Conservation (phyloP, 2,113 vertebrate genomes). For the Thunnus thynnus region DNA sequence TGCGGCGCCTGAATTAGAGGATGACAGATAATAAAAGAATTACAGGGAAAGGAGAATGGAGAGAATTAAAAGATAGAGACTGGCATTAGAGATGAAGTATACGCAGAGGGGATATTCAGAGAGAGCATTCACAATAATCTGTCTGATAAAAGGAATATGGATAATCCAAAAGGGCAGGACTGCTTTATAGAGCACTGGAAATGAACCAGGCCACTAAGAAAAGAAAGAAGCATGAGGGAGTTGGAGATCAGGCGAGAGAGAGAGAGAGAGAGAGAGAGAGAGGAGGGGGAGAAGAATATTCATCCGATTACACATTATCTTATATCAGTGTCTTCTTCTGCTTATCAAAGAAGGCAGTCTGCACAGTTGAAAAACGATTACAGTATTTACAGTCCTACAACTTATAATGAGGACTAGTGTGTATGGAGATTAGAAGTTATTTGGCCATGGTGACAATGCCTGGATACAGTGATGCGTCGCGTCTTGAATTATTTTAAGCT, state of each 20-base stretch:
- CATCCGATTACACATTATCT: conserved; percentile 54
- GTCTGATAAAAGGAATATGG: conserved; percentile 60
- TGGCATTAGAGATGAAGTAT: conserved; percentile 32
- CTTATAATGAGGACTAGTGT: conserved; percentile 10
- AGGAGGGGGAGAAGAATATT: conserved; percentile 20
- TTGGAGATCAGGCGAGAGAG: not conserved
- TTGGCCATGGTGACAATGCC: not conserved
- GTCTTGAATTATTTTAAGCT: conserved; percentile 21
- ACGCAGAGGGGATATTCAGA: conserved; percentile 39
- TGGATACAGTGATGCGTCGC: conserved; percentile 10
- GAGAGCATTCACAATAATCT: conserved; percentile 57
- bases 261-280: not conserved
- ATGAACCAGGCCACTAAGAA: conserved; percentile 51
- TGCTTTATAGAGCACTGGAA: conserved; percentile 25
- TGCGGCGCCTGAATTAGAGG: conserved; percentile 13
- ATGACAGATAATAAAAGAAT: conserved; percentile 29
- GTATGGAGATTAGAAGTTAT: conserved; percentile 25
- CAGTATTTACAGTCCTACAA: not conserved
- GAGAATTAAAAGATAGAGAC: conserved; percentile 26
- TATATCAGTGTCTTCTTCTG: conserved; percentile 35
- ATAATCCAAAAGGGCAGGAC: conserved; percentile 65
- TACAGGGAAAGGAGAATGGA: conserved; percentile 34
- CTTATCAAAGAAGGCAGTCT: conserved; percentile 3
- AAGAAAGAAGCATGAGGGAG: conserved; percentile 25
- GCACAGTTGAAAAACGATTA: not conserved